Evolutionary conservation across 2,797 vertebrate species (phyloP).

Genomic region (Premnoplex brunnescens): DNA sequence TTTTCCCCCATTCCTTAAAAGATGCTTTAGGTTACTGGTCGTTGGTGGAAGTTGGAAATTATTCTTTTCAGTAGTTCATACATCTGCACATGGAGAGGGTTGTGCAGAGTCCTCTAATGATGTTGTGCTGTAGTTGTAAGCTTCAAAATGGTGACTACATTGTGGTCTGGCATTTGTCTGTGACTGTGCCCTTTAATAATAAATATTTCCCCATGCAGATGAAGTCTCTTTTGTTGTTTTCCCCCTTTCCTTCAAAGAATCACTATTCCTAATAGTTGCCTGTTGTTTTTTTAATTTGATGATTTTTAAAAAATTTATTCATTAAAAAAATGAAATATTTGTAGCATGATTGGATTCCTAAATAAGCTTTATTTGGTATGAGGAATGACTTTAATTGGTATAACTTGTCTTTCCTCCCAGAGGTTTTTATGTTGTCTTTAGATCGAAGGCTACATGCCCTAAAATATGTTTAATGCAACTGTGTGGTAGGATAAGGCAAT

Average conservation of each 20-base stretch:
- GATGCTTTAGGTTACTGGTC: neutral
- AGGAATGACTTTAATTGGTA: neutral
- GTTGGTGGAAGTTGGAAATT: neutral
- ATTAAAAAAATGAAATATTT: neutral
- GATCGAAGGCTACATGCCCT: neutral
- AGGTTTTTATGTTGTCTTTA: neutral
- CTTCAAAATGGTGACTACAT: neutral
- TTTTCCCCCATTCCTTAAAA: neutral
- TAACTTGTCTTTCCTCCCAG: neutral
- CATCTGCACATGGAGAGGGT: neutral
- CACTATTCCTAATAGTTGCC: neutral
- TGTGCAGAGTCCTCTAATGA: neutral
- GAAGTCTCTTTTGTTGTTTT: neutral
- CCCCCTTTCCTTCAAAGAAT: neutral
- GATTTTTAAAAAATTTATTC: no score
- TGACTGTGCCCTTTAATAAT: neutral
- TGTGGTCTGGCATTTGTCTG: neutral
- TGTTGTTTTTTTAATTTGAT: no score
- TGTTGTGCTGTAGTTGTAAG: neutral
- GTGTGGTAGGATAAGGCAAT: neutral
- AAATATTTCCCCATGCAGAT: accelerated
- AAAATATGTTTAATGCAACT: neutral
- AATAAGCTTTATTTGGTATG: neutral
- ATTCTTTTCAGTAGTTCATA: neutral
- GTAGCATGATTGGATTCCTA: neutral